Evolutionary conservation across 2,888 invertebrate genomes (phyloP).

Genomic region (Mimas tiliae): DNA sequence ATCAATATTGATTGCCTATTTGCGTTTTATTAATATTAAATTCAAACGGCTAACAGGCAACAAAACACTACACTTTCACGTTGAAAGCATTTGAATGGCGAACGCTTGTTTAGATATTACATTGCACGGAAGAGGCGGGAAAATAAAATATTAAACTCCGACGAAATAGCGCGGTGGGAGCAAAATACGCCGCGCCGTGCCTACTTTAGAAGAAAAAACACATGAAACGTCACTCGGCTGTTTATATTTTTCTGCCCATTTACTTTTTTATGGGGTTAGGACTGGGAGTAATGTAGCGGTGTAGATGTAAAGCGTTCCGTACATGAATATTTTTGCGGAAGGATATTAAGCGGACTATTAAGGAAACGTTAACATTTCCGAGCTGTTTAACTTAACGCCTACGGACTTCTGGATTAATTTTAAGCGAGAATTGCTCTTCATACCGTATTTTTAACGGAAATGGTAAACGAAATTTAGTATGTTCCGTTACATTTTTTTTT

Average conservation of each 20-base stretch:
- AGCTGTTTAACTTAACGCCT: constrained; percentile 48
- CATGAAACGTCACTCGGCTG: constrained; percentile 27
- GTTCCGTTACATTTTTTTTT: not conserved
- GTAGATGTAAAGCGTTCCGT: constrained; percentile 35
- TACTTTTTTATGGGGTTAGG: constrained; percentile 35
- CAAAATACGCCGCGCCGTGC: not conserved
- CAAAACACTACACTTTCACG: constrained; percentile 15
- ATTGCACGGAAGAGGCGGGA: constrained; percentile 6
- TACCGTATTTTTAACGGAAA: not conserved
- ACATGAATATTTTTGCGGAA: constrained; percentile 43
- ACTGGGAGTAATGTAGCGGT: constrained; percentile 43
- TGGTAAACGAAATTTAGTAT: not conserved
- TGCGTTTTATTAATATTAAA: constrained; percentile 2
- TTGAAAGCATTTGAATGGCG: constrained; percentile 14
- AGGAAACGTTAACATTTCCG: constrained; percentile 50
- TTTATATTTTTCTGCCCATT: constrained; percentile 17
- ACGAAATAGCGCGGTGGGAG: constrained; percentile 3
- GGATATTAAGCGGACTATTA: constrained; percentile 55
- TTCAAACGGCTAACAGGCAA: not conserved
- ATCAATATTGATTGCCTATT: constrained; percentile 8
- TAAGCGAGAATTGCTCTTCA: not conserved
- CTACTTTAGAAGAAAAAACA: constrained; percentile 26
- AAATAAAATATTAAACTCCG: constrained; percentile 19
- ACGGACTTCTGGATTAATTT: constrained; percentile 18
- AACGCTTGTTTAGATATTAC: constrained; percentile 10